Percentiles rank a stretch among this genome's conserved stretches.
Evolutionary conservation across 2,888 invertebrate genomes (phyloP).

Genomic region (Lasioglossum marginatum): DNA sequence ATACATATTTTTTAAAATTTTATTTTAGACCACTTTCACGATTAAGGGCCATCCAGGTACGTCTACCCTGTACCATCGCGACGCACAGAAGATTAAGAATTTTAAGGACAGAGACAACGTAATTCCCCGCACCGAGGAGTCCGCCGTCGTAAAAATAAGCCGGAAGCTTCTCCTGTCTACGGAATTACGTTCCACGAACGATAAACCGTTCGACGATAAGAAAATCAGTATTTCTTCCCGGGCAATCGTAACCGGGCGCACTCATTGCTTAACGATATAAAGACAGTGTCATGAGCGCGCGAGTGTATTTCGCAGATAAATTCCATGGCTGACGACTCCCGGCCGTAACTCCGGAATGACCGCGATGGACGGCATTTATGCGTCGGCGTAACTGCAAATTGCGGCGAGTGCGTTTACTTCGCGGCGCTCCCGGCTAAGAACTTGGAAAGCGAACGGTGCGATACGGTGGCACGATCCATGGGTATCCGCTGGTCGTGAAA

Average conservation of each 20-base stretch:
- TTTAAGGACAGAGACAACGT: background rate
- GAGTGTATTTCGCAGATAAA: conserved; percentile 17
- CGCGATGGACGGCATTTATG: conserved; percentile 26
- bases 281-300: background rate
- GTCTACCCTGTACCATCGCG: background rate
- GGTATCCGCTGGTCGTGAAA: conserved; percentile 29
- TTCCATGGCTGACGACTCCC: background rate
- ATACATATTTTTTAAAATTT: no score
- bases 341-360: conserved; percentile 28
- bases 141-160: background rate
- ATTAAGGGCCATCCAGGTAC: no score
- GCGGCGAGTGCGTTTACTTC: conserved; percentile 24
- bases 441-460: conserved; percentile 9
- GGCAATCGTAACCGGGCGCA: background rate
- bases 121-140: background rate
- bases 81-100: background rate
- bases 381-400: conserved; percentile 34
- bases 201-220: background rate
- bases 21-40: no score
- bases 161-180: background rate
- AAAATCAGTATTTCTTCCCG: background rate
- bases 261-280: background rate
- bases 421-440: background rate
- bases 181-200: background rate
- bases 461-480: background rate